Evolutionary conservation across 2,797 vertebrate genomes (phyloP).

Genomic region (Pyrocephalus nanus): DNA sequence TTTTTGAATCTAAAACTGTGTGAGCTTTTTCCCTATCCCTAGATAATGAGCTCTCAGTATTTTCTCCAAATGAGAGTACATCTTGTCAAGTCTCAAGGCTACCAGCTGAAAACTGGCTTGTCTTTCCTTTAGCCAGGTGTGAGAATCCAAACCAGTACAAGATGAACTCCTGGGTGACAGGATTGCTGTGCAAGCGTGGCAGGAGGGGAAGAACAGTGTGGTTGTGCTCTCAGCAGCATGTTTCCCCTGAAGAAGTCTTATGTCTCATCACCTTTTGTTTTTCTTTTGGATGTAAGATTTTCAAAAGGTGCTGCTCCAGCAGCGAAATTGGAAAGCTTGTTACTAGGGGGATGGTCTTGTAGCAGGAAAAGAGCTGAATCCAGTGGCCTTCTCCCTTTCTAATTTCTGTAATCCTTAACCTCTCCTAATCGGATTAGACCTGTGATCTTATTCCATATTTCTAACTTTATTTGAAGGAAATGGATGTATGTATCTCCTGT

Average conservation of each 20-base stretch:
- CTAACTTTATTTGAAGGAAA: background rate
- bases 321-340: background rate
- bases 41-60: background rate
- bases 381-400: background rate
- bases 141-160: background rate
- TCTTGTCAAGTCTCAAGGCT: background rate
- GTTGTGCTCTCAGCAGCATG: background rate
- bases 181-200: accelerated
- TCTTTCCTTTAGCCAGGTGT: background rate
- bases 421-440: background rate
- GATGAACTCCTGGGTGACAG: background rate
- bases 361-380: background rate
- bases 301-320: background rate
- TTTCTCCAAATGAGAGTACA: background rate
- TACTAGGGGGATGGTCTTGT: background rate
- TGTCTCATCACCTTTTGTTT: background rate
- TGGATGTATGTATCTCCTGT: accelerated
- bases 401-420: background rate
- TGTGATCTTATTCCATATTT: background rate
- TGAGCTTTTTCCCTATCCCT: background rate
- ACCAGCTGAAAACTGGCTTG: background rate
- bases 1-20: background rate
- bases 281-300: background rate
- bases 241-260: background rate
- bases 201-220: background rate